Percentiles rank a stretch among this genome's conserved stretches.
phyloP scores from a whole-genome alignment of 2,888 invertebrate species.

The Polydrusus pterygomalis region DNA sequence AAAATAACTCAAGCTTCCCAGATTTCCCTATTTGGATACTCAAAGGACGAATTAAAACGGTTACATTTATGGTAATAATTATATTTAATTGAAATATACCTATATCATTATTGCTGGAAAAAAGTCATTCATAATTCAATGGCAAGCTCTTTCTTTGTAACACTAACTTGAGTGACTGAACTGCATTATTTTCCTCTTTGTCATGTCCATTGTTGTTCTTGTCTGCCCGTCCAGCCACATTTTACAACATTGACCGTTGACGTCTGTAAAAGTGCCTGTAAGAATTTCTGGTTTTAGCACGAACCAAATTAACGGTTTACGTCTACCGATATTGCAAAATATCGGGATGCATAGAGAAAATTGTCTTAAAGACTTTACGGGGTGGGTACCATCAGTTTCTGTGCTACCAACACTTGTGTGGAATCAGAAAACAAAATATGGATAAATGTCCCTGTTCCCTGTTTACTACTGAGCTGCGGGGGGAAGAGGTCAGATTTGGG shows the following conservation, averaged over 20 bases:
- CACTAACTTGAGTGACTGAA: slow-evolving; percentile 10
- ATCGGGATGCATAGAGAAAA: no score
- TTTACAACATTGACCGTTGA: background rate
- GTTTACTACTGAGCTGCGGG: no score
- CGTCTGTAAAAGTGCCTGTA: no score
- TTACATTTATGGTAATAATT: background rate
- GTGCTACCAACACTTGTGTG: no score
- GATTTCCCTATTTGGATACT: background rate
- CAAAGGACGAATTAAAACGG: background rate
- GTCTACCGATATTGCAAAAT: no score
- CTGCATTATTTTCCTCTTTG: slow-evolving; percentile 25
- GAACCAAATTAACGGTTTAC: no score
- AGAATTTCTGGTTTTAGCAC: no score
- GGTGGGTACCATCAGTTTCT: no score
- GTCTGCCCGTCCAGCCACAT: slow-evolving; percentile 5
- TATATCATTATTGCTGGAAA: background rate
- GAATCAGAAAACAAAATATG: no score
- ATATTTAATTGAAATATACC: background rate
- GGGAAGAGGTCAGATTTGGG: no score
- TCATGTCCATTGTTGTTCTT: slow-evolving; percentile 10
- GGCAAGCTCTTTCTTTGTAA: slow-evolving; percentile 8
- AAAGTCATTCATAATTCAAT: background rate
- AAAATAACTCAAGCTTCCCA: background rate
- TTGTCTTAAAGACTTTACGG: no score
- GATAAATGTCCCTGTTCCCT: no score